Evolutionary conservation across 2,888 invertebrate genomes (phyloP).

Genomic region (Athrips mouffetella): DNA sequence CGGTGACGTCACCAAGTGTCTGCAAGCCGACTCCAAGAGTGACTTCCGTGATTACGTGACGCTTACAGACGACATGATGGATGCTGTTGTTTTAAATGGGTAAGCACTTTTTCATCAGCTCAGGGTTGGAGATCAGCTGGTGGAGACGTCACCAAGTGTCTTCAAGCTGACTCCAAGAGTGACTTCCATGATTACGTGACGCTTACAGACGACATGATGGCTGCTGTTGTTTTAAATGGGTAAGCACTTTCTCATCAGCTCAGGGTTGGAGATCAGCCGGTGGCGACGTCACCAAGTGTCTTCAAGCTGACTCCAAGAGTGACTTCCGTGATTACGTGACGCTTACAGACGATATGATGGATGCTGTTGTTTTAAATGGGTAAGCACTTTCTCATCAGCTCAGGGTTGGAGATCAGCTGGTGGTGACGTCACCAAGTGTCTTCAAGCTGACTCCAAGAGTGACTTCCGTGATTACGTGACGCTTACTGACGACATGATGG

Average conservation of each 20-base stretch:
- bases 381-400: too few species aligned
- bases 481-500: conserved; percentile 77
- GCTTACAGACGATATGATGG: conserved; percentile 77
- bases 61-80: conserved; percentile 77
- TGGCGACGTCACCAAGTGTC: conserved; percentile 78
- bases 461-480: conserved; percentile 76
- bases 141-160: conserved; percentile 78
- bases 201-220: conserved; percentile 77
- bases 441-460: conserved; percentile 68
- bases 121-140: conserved; percentile 82
- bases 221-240: conserved; percentile 85
- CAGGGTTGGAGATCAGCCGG: conserved; percentile 82
- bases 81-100: conserved; percentile 85
- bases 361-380: conserved; percentile 85
- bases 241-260: too few species aligned
- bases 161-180: conserved; percentile 68
- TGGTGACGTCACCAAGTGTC: conserved; percentile 78
- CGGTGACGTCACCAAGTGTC: conserved; percentile 78
- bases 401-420: conserved; percentile 82
- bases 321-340: conserved; percentile 76
- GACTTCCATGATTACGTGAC: conserved; percentile 76
- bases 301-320: conserved; percentile 68
- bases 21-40: conserved; percentile 68
- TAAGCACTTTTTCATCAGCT: too few species aligned
- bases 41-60: conserved; percentile 76